phyloP scores from a whole-genome alignment of 2,113 vertebrate species.

The Todiramphus saurophagus region DNA sequence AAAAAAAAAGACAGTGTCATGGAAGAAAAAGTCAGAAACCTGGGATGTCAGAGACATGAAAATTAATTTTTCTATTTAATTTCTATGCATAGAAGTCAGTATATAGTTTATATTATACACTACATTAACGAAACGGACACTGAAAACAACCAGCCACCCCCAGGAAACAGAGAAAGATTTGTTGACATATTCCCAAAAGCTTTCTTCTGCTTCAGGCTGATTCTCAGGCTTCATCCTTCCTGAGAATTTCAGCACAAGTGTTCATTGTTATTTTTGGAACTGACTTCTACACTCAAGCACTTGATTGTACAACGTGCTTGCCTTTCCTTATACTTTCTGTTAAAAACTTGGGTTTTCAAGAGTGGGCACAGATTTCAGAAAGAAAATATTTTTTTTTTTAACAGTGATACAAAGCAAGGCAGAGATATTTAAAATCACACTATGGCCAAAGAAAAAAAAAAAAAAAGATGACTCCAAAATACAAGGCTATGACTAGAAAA shows the following conservation, averaged over 20 bases:
- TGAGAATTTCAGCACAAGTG: slow-evolving; percentile 30
- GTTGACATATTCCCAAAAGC: slow-evolving; percentile 40
- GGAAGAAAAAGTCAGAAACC: not conserved
- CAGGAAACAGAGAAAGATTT: slow-evolving; percentile 27
- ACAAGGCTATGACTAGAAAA: not conserved
- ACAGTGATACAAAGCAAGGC: not conserved
- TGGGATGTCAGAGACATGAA: not conserved
- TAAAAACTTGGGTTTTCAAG: not conserved
- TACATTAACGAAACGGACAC: not conserved
- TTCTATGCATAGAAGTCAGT: not conserved
- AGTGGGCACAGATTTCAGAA: not conserved
- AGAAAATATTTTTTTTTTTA: not conserved
- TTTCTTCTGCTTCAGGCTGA: not conserved
- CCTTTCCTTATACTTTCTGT: not conserved
- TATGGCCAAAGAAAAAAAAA: not conserved
- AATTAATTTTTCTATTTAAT: not conserved
- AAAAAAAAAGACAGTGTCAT: not conserved
- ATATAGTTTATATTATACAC: not conserved
- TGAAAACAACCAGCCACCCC: not conserved
- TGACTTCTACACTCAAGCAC: not conserved
- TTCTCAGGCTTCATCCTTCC: slow-evolving; percentile 55
- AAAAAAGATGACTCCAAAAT: not conserved
- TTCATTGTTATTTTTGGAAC: slow-evolving; percentile 58
- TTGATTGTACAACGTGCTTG: not conserved
- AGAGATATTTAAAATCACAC: not conserved